These are phyloP conservation scores for Cecidostiba fungosa DNA, from an alignment of 2,888 invertebrate species.

Conservation along the genomic window DNA sequence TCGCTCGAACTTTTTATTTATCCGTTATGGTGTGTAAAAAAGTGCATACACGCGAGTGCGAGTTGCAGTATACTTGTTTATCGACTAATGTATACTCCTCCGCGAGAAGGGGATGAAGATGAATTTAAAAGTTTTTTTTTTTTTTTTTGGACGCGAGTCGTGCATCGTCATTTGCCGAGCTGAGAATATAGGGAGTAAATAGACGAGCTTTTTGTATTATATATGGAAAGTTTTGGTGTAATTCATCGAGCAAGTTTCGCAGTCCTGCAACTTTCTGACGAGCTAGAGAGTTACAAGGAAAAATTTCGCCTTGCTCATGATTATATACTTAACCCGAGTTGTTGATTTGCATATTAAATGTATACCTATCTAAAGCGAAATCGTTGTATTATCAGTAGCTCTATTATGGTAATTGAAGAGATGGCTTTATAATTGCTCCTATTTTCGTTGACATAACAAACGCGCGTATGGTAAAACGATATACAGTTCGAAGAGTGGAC, in stretches of 20 bases:
- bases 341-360: background rate
- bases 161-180: background rate
- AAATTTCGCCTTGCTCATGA: background rate
- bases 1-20: conserved; percentile 52
- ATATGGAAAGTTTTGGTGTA: background rate
- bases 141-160: background rate
- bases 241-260: background rate
- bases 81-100: background rate
- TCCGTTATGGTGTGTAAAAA: background rate
- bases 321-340: background rate
- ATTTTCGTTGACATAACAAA: background rate
- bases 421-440: background rate
- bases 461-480: too few relatives aligned
- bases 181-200: background rate
- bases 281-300: background rate
- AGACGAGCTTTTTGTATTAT: background rate
- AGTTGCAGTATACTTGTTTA: background rate
- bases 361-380: background rate
- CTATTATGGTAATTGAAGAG: background rate
- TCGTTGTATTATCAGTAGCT: background rate
- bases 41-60: too few relatives aligned
- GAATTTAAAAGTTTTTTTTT: conserved; percentile 1
- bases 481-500: too few relatives aligned
- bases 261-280: background rate
- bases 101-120: conserved; percentile 30